Conservation (phyloP, 2,888 invertebrate genomes). For the Brenthis ino region DNA sequence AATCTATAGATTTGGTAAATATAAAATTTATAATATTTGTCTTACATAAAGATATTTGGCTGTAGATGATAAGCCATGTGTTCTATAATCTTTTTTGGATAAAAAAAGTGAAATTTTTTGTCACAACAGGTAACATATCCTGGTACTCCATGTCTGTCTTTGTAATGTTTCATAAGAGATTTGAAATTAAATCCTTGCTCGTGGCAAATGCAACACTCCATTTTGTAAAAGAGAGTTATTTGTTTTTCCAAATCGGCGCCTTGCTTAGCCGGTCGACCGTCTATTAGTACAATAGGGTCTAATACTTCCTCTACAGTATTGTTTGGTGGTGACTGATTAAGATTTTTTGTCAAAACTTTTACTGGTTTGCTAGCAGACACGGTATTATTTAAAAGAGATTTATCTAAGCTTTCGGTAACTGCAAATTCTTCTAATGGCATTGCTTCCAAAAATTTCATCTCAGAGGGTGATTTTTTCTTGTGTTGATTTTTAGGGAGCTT, state of each 20-base stretch:
- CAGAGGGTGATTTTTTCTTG: slow-evolving; percentile 61
- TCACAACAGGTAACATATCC: slow-evolving; percentile 76
- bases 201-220: slow-evolving; percentile 78
- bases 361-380: slow-evolving; percentile 40
- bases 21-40: slow-evolving; percentile 10
- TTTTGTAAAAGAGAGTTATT: slow-evolving; percentile 74
- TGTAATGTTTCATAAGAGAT: slow-evolving; percentile 75
- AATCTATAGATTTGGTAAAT: too few relatives aligned
- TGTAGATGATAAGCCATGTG: slow-evolving; percentile 78
- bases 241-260: slow-evolving; percentile 71
- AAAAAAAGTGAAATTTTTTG: slow-evolving; percentile 77
- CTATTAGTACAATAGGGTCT: slow-evolving; percentile 65
- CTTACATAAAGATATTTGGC: slow-evolving; percentile 76
- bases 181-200: slow-evolving; percentile 71
- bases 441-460: slow-evolving; percentile 68
- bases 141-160: slow-evolving; percentile 75
- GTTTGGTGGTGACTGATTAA: slow-evolving; percentile 40
- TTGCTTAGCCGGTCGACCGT: slow-evolving; percentile 71
- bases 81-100: slow-evolving; percentile 76
- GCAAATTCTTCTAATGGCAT: slow-evolving; percentile 75
- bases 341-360: slow-evolving; percentile 36
- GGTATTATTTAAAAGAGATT: slow-evolving; percentile 55
- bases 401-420: slow-evolving; percentile 63
- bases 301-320: slow-evolving; percentile 52
- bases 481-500: slow-evolving; percentile 50